A percentile compares a stretch with the other conserved stretches of the same genome.
phyloP scores from a whole-genome alignment of 2,113 vertebrate genomes.

The Oxyura jamaicensis region DNA sequence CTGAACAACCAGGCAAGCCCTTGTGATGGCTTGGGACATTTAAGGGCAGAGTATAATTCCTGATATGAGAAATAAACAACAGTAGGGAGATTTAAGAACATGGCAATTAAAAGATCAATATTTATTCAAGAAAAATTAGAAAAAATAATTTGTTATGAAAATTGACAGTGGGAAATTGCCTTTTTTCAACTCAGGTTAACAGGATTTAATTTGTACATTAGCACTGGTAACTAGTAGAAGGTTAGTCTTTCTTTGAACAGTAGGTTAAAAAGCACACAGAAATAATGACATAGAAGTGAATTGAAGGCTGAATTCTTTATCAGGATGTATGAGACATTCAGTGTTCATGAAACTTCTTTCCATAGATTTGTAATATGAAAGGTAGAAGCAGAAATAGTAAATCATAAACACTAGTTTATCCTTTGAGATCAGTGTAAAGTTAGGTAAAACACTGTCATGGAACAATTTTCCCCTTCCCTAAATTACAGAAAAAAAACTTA shows the following conservation, averaged over 20 bases:
- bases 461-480: background rate
- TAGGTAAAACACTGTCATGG: background rate
- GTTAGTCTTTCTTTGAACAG: background rate
- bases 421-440: background rate
- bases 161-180: background rate
- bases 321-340: background rate
- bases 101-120: background rate
- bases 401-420: background rate
- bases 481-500: background rate
- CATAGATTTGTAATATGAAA: background rate
- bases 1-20: background rate
- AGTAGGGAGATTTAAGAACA: background rate
- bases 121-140: background rate
- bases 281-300: background rate
- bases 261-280: background rate
- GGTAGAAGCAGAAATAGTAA: background rate
- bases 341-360: background rate
- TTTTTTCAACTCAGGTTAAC: background rate
- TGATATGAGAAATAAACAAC: background rate
- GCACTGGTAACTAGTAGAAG: background rate
- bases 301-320: background rate
- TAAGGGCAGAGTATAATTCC: background rate
- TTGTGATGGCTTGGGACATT: background rate
- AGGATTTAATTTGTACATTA: background rate
- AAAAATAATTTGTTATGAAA: background rate